These are phyloP conservation scores for Tillus elongatus DNA, from an alignment of 2,888 invertebrate genomes.

Conservation along the genomic window DNA sequence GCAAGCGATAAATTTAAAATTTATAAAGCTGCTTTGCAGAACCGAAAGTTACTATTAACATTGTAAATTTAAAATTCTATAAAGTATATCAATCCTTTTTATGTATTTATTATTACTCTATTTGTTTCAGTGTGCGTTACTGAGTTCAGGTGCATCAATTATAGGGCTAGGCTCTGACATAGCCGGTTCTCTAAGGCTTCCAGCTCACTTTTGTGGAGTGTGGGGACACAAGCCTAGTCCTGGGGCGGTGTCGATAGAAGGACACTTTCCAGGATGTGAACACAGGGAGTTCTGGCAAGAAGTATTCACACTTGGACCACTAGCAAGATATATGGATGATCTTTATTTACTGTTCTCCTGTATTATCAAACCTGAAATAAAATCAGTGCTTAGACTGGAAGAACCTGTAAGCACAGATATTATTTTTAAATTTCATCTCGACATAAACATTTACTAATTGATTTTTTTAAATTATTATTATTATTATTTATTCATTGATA, in stretches of 20 bases:
- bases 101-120: no score
- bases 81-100: no score
- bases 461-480: no score
- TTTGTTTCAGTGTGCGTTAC: conserved; percentile 55
- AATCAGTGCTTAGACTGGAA: conserved; percentile 41
- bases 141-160: conserved; percentile 71
- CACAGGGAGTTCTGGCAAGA: conserved; percentile 54
- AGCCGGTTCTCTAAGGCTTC: conserved; percentile 80
- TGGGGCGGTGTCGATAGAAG: conserved; percentile 53
- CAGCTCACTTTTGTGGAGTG: conserved; percentile 83
- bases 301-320: conserved; percentile 74
- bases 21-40: no score
- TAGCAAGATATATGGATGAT: conserved; percentile 81
- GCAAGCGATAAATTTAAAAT: no score
- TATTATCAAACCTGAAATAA: conserved; percentile 36
- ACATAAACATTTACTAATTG: no score
- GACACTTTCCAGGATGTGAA: conserved; percentile 58
- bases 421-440: conserved; percentile 10
- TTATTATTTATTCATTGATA: no score
- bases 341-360: conserved; percentile 55
- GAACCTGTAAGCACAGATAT: conserved; percentile 40
- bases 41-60: no score
- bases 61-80: no score
- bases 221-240: conserved; percentile 88
- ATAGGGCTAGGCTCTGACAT: conserved; percentile 83